Evolutionary conservation across 2,113 vertebrate genomes (phyloP).

Genomic region (Todiramphus chloris): DNA sequence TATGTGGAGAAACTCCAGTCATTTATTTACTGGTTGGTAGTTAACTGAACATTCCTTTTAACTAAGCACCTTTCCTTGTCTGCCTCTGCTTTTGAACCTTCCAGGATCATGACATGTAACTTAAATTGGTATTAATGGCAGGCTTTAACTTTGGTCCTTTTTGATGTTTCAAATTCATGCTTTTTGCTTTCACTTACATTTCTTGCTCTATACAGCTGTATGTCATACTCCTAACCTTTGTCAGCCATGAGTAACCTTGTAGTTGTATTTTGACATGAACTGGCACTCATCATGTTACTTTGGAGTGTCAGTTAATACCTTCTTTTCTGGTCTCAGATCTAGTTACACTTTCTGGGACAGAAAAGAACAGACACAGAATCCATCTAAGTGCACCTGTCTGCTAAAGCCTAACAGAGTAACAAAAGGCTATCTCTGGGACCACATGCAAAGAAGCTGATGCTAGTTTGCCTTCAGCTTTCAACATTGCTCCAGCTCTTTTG

Average conservation of each 20-base stretch:
- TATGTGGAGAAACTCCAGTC: background rate
- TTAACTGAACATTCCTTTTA: background rate
- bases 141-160: background rate
- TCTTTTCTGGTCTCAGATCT: background rate
- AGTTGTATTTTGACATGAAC: background rate
- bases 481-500: background rate
- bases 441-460: background rate
- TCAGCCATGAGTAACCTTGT: background rate
- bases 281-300: background rate
- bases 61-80: background rate
- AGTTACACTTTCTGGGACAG: background rate
- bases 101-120: background rate
- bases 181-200: background rate
- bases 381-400: background rate
- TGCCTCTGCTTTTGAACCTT: background rate
- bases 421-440: background rate
- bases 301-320: background rate
- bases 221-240: background rate
- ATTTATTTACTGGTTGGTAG: background rate
- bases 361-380: background rate
- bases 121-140: background rate
- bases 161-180: background rate
- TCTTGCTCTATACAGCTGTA: background rate
- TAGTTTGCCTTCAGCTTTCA: background rate
- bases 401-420: background rate